phyloP scores from a whole-genome alignment of 2,113 vertebrate species.

The Scomber colias region DNA sequence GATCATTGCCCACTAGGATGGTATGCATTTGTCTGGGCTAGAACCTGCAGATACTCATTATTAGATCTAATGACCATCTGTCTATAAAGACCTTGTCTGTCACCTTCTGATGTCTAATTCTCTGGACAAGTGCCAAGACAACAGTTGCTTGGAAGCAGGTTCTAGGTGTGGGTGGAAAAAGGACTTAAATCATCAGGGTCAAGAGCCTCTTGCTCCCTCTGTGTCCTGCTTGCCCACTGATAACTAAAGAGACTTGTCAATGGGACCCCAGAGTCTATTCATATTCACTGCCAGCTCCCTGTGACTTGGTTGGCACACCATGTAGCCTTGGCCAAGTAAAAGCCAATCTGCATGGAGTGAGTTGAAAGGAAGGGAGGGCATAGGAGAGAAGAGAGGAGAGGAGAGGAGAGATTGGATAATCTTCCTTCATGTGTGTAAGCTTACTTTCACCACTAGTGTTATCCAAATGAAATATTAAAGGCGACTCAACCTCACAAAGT shows the following conservation, averaged over 20 bases:
- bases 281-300: conserved; percentile 67
- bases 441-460: conserved; percentile 22
- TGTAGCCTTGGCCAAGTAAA: conserved; percentile 59
- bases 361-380: conserved; percentile 46
- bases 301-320: conserved; percentile 59
- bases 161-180: conserved; percentile 31
- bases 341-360: conserved; percentile 67
- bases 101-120: conserved; percentile 45
- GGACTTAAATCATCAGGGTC: conserved; percentile 55
- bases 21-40: conserved; percentile 58
- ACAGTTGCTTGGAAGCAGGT: conserved; percentile 33
- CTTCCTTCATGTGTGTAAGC: conserved; percentile 36
- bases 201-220: conserved; percentile 64
- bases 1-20: conserved; percentile 55
- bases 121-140: conserved; percentile 55
- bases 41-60: conserved; percentile 78
- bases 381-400: conserved; percentile 34
- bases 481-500: conserved; percentile 22
- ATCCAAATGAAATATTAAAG: conserved; percentile 61
- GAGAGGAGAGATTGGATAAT: conserved; percentile 32
- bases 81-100: conserved; percentile 71
- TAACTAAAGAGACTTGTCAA: conserved; percentile 72
- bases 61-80: conserved; percentile 82
- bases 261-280: conserved; percentile 66
- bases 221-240: conserved; percentile 48